phyloP scores from a whole-genome alignment of 2,113 vertebrate genomes.

The Lamprotornis superbus region DNA sequence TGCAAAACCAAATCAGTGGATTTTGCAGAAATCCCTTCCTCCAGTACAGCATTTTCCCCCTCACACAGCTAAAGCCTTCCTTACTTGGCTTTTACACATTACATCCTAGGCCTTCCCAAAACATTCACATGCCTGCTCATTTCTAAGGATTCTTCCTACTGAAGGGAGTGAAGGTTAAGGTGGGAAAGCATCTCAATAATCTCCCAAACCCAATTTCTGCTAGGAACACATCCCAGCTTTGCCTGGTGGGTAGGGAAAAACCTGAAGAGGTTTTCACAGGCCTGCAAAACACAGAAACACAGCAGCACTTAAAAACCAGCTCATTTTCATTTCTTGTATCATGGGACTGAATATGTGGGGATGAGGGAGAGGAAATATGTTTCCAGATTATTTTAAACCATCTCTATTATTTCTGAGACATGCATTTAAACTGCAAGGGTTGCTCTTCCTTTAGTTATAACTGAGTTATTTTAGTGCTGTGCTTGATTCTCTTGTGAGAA shows the following conservation, averaged over 20 bases:
- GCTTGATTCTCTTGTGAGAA: constrained; percentile 10
- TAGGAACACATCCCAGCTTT: not conserved
- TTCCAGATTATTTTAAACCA: not conserved
- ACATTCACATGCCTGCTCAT: not conserved
- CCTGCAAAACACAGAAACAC: not conserved
- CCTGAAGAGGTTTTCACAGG: not conserved
- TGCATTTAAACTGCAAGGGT: not conserved
- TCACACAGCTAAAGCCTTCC: not conserved
- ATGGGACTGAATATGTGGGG: not conserved
- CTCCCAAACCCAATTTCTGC: not conserved
- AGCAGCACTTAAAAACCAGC: not conserved
- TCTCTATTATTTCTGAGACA: not conserved
- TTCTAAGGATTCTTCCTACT: not conserved
- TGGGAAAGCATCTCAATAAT: not conserved
- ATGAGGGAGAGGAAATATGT: not conserved
- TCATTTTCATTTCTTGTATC: not conserved
- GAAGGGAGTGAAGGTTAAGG: not conserved
- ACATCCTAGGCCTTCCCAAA: not conserved
- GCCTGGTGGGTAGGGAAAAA: not conserved
- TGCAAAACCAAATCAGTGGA: not conserved
- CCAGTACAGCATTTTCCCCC: not conserved
- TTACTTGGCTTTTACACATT: not conserved
- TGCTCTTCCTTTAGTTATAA: not conserved
- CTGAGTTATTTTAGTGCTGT: not conserved
- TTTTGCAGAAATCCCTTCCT: not conserved